Conservation (phyloP, 1,140 invertebrate species). For the Zaprionus ghesquierei region DNA sequence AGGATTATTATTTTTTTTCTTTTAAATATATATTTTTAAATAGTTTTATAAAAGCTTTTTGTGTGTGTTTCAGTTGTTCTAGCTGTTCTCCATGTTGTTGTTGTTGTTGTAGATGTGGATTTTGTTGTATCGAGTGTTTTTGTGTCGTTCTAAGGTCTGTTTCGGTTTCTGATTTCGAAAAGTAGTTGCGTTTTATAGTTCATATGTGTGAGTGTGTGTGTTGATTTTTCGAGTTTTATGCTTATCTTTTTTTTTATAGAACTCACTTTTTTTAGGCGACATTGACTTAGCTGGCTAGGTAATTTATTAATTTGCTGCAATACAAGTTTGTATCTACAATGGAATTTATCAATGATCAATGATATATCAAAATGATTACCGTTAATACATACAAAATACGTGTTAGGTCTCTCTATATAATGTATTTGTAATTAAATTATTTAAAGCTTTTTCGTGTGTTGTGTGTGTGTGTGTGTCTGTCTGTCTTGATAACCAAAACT, state of each 20-base stretch:
- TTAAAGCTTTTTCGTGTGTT: slow-evolving; percentile 70
- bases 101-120: slow-evolving; percentile 22
- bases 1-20: slow-evolving; percentile 79
- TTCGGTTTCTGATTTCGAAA: slow-evolving; percentile 37
- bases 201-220: slow-evolving; percentile 19
- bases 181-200: slow-evolving; percentile 60
- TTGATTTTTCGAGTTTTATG: slow-evolving; percentile 14
- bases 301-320: slow-evolving; percentile 54
- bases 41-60: slow-evolving; percentile 80
- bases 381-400: slow-evolving; percentile 32
- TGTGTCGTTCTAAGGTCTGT: slow-evolving; percentile 37
- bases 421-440: slow-evolving; percentile 78
- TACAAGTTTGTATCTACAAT: slow-evolving; percentile 73
- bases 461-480: slow-evolving; percentile 42
- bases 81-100: slow-evolving; percentile 23
- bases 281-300: slow-evolving; percentile 73
- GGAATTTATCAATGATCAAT: slow-evolving; percentile 64
- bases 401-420: slow-evolving; percentile 14
- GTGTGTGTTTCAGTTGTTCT: slow-evolving; percentile 49
- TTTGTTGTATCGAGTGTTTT: slow-evolving; percentile 26
- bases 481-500: slow-evolving; percentile 24
- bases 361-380: slow-evolving; percentile 73
- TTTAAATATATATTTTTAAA: slow-evolving; percentile 71
- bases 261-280: slow-evolving; percentile 73
- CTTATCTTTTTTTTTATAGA: slow-evolving; percentile 57